Evolutionary conservation across 2,888 invertebrate species (phyloP).

Genomic region (Amiota mariae): DNA sequence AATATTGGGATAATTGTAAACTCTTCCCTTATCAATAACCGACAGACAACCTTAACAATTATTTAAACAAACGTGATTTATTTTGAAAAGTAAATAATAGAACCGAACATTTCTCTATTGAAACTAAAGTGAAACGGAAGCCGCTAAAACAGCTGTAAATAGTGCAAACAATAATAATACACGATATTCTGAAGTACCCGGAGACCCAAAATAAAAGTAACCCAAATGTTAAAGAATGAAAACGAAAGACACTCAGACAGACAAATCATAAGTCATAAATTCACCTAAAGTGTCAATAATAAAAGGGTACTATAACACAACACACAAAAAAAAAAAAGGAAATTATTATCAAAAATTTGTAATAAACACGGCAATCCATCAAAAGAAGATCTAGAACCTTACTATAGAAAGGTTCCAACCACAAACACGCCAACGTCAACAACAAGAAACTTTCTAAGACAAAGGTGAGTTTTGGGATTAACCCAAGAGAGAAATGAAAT

Average conservation of each 20-base stretch:
- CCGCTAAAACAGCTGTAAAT: slow-evolving; percentile 59
- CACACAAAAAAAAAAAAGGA: slow-evolving; percentile 53
- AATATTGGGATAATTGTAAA: slow-evolving; percentile 2
- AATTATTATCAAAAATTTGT: slow-evolving; percentile 2
- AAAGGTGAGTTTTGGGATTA: slow-evolving; percentile 65
- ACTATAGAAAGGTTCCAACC: slow-evolving; percentile 31
- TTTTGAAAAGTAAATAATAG: slow-evolving; percentile 4
- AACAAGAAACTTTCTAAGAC: slow-evolving; percentile 71
- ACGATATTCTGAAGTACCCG: slow-evolving; percentile 10
- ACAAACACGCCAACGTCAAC: slow-evolving; percentile 51
- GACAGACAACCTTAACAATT: neutral
- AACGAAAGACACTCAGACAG: slow-evolving; percentile 26
- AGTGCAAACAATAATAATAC: slow-evolving; percentile 57
- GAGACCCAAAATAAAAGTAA: neutral
- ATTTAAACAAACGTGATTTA: slow-evolving; percentile 28
- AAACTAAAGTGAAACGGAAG: slow-evolving; percentile 13
- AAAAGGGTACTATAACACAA: slow-evolving; percentile 5
- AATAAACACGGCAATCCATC: slow-evolving; percentile 53
- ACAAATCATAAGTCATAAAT: slow-evolving; percentile 53
- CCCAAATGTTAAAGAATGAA: slow-evolving; percentile 29
- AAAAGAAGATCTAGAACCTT: slow-evolving; percentile 45
- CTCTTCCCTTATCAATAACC: neutral
- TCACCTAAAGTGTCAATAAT: slow-evolving; percentile 46
- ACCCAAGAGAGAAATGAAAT: no score
- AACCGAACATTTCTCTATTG: neutral